Evolutionary conservation across 2,113 vertebrate species (phyloP).

Genomic region (Trematocara stigmaticum): DNA sequence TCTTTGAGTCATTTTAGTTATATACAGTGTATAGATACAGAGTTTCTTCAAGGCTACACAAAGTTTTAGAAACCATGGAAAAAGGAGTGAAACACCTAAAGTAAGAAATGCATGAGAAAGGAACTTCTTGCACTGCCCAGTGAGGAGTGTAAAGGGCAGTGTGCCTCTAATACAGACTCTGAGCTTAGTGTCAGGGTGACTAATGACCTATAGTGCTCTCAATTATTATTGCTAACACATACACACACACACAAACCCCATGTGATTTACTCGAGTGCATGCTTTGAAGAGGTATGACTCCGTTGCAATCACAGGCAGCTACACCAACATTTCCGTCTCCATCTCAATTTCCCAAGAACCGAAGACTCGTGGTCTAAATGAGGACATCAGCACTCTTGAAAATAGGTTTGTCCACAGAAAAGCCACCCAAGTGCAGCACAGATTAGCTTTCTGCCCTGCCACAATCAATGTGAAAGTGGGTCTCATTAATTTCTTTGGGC

Average conservation of each 20-base stretch:
- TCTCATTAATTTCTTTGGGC: slow-evolving; percentile 42
- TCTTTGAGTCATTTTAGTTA: background rate
- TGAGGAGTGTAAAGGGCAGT: slow-evolving; percentile 36
- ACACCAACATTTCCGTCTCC: slow-evolving; percentile 30
- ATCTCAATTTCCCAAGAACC: slow-evolving; percentile 50
- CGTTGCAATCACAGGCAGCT: slow-evolving; percentile 6
- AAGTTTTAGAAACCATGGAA: background rate
- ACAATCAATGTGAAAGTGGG: slow-evolving; percentile 41
- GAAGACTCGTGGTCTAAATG: slow-evolving; percentile 34
- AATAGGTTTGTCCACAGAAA: slow-evolving; percentile 36
- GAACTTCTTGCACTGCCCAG: slow-evolving; percentile 1
- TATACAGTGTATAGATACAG: background rate
- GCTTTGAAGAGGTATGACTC: slow-evolving; percentile 40
- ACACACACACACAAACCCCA: background rate
- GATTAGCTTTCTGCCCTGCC: slow-evolving; percentile 44
- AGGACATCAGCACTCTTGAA: slow-evolving; percentile 54
- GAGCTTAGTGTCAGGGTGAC: slow-evolving; percentile 36
- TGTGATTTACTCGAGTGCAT: slow-evolving; percentile 17
- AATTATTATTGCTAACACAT: slow-evolving; percentile 33
- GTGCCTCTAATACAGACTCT: slow-evolving; percentile 19
- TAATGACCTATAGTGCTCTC: slow-evolving; percentile 52
- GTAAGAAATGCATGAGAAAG: background rate
- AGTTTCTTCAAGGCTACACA: background rate
- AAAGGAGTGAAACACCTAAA: background rate
- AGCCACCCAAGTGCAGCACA: background rate